A percentile compares a stretch with the other conserved stretches of the same genome.
Conservation (phyloP, 2,113 vertebrate species). For the Petrocephalus zakoni region DNA sequence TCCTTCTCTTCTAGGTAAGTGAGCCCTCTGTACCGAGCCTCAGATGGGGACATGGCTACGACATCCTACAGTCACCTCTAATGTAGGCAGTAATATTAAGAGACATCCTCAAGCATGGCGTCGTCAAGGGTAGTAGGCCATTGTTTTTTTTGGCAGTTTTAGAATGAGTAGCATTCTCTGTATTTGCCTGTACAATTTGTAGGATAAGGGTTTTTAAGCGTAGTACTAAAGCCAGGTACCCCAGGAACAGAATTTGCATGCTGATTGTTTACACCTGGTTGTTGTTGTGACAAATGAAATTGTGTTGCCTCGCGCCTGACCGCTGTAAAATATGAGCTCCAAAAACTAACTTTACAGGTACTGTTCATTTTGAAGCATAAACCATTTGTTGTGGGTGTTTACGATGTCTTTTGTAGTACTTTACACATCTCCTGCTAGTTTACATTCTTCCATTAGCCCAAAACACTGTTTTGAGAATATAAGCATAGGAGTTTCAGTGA, state of each 20-base stretch:
- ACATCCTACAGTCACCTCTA: background rate
- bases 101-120: background rate
- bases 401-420: background rate
- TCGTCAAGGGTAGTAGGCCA: background rate
- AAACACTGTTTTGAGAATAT: background rate
- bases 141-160: background rate
- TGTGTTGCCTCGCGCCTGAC: background rate
- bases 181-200: background rate
- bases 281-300: background rate
- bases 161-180: background rate
- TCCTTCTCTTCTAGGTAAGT: constrained; percentile 31
- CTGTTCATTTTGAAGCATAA: background rate
- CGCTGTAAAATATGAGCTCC: background rate
- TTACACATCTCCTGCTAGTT: background rate
- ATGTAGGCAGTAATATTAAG: background rate
- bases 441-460: background rate
- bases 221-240: background rate
- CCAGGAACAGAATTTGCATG: background rate
- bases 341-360: background rate
- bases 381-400: background rate
- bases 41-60: background rate
- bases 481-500: background rate
- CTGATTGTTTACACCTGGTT: background rate
- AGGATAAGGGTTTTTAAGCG: background rate
- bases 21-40: background rate